A percentile compares a stretch with the other conserved stretches of the same genome.
These are phyloP conservation scores for Larimichthys polyactis DNA, from an alignment of 2,113 vertebrate species.

Conservation along the genomic window DNA sequence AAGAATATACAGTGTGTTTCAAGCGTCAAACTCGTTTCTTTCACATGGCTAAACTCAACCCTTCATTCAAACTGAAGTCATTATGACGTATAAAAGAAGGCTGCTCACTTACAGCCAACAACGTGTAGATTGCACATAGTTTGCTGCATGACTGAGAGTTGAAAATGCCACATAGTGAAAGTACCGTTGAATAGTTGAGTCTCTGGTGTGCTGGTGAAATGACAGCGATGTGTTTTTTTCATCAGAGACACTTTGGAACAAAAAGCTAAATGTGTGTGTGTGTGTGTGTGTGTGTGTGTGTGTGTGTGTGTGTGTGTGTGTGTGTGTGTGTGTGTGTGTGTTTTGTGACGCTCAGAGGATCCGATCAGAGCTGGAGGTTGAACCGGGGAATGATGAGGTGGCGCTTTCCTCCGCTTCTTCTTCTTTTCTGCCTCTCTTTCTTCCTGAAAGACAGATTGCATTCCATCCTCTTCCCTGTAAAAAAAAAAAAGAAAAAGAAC, in stretches of 20 bases:
- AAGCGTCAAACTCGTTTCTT: background rate
- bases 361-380: slow-evolving; percentile 53
- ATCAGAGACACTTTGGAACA: slow-evolving; percentile 6
- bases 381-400: slow-evolving; percentile 77
- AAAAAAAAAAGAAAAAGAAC: slow-evolving; percentile 48
- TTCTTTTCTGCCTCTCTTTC: slow-evolving; percentile 52
- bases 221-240: slow-evolving; percentile 17
- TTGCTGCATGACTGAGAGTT: background rate
- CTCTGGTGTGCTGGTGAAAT: slow-evolving; percentile 1
- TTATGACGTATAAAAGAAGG: background rate
- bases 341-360: slow-evolving; percentile 28
- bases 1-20: background rate
- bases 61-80: background rate
- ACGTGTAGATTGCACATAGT: background rate
- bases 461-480: slow-evolving; percentile 68
- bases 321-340: background rate
- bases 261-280: slow-evolving; percentile 7
- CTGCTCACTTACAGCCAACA: background rate
- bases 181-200: background rate
- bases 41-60: background rate
- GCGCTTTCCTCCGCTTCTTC: slow-evolving; percentile 68
- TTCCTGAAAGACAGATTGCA: slow-evolving; percentile 71
- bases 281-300: background rate
- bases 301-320: background rate
- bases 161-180: background rate